These are phyloP conservation scores for Hirtodrosophila histrioides DNA, from an alignment of 2,888 invertebrate genomes.

Conservation along the genomic window DNA sequence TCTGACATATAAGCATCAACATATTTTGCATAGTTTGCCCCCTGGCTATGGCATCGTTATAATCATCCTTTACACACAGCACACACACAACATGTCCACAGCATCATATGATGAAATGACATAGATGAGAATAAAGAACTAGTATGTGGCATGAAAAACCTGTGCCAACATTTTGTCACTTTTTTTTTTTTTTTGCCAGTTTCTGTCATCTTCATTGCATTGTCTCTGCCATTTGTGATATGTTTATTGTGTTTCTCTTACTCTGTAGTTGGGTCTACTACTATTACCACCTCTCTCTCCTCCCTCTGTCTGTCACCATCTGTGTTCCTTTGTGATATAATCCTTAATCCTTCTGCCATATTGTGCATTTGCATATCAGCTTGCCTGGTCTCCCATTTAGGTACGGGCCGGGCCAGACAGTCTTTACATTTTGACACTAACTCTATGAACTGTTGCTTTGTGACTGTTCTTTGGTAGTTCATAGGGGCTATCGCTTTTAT, in stretches of 20 bases:
- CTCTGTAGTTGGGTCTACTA: neutral
- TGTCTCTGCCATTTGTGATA: slow-evolving; percentile 52
- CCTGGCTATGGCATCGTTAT: slow-evolving; percentile 53
- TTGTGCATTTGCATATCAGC: slow-evolving; percentile 72
- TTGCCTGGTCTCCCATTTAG: slow-evolving; percentile 25
- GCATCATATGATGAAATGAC: slow-evolving; percentile 46
- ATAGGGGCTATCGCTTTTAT: slow-evolving; percentile 40
- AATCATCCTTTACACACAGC: slow-evolving; percentile 48
- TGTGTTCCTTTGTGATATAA: slow-evolving; percentile 53
- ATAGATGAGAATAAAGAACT: slow-evolving; percentile 43
- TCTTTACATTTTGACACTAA: slow-evolving; percentile 34
- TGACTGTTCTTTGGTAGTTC: slow-evolving; percentile 22
- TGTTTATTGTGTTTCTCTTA: slow-evolving; percentile 45
- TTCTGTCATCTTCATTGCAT: slow-evolving; percentile 56
- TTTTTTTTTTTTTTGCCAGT: slow-evolving; percentile 37
- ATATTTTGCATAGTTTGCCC: slow-evolving; percentile 55
- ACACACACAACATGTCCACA: slow-evolving; percentile 51
- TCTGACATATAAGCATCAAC: slow-evolving; percentile 62
- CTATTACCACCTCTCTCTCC: neutral
- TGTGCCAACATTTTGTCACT: slow-evolving; percentile 78
- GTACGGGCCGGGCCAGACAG: slow-evolving; percentile 12
- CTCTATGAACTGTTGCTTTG: slow-evolving; percentile 32
- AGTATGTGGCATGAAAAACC: slow-evolving; percentile 47
- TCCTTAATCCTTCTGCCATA: slow-evolving; percentile 75
- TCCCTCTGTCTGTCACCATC: slow-evolving; percentile 3